A percentile compares a stretch with the other conserved stretches of the same genome.
Conservation (phyloP, 2,113 vertebrate genomes). For the Ondatra zibethicus region DNA sequence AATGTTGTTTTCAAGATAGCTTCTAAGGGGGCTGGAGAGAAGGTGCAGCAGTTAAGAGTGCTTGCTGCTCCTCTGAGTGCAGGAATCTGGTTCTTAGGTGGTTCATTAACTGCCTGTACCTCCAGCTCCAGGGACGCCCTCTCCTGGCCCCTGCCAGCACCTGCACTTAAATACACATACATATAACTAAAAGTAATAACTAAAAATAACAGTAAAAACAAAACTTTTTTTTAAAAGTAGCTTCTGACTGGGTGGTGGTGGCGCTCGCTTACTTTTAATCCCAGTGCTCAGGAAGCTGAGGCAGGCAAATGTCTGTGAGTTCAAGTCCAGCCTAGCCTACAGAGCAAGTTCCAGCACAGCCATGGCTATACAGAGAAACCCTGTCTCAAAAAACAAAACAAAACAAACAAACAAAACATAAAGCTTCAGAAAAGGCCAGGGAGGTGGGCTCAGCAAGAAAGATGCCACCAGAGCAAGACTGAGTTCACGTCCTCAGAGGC, state of each 20-base stretch:
- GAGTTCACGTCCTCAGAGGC: neutral
- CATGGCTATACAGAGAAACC: neutral
- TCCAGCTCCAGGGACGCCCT: neutral
- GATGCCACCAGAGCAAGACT: neutral
- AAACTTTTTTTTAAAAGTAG: neutral
- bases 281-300: neutral
- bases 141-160: neutral
- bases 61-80: neutral
- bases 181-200: neutral
- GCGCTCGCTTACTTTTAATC: neutral
- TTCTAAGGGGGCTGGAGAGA: neutral
- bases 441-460: neutral
- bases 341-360: neutral
- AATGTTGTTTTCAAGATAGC: conserved; percentile 42
- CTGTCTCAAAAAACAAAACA: no score
- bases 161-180: neutral
- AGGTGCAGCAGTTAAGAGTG: no score
- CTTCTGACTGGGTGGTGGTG: neutral
- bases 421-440: neutral
- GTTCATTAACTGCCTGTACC: neutral
- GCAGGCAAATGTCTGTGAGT: neutral
- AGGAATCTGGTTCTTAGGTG: neutral
- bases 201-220: neutral
- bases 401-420: no score
- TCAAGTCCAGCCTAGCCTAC: neutral